Percentiles rank a stretch among this genome's conserved stretches.
These are phyloP conservation scores for Notocelia uddmanniana DNA, from an alignment of 2,888 invertebrate genomes.

Conservation along the genomic window DNA sequence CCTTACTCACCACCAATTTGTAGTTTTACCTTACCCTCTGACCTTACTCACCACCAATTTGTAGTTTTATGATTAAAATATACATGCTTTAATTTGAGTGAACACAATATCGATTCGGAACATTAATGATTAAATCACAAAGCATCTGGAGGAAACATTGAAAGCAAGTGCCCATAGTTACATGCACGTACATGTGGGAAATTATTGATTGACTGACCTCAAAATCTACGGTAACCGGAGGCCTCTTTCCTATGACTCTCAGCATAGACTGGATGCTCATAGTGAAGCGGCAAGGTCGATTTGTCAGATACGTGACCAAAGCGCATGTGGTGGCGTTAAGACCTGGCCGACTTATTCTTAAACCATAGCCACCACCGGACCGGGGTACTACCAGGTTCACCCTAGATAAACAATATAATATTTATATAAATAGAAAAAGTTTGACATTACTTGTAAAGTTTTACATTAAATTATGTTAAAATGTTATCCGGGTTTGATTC, in stretches of 20 bases:
- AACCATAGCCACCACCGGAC: conserved; percentile 88
- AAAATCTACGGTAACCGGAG: conserved; percentile 87
- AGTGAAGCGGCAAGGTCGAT: conserved; percentile 89
- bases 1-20: no score
- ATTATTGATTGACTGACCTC: conserved; percentile 74
- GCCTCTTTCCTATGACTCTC: conserved; percentile 89
- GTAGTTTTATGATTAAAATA: no score
- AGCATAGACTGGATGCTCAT: conserved; percentile 90
- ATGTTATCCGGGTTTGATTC: no score
- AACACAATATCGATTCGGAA: background rate
- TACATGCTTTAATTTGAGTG: no score
- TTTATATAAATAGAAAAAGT: no score
- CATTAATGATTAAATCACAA: background rate
- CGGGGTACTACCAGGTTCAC: conserved; percentile 64
- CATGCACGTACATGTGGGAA: background rate
- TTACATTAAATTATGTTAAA: no score
- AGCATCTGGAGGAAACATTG: background rate
- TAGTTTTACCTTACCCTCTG: no score
- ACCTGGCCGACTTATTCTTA: conserved; percentile 88
- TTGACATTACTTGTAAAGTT: no score
- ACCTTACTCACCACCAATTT: no score
- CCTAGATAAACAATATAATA: conserved; percentile 53
- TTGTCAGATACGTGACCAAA: conserved; percentile 87
- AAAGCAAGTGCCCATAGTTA: background rate
- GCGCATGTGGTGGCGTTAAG: conserved; percentile 88